Base-by-base conservation (phyloP, 2,113 vertebrate species). In the Rhinoptilus africanus region DNA sequence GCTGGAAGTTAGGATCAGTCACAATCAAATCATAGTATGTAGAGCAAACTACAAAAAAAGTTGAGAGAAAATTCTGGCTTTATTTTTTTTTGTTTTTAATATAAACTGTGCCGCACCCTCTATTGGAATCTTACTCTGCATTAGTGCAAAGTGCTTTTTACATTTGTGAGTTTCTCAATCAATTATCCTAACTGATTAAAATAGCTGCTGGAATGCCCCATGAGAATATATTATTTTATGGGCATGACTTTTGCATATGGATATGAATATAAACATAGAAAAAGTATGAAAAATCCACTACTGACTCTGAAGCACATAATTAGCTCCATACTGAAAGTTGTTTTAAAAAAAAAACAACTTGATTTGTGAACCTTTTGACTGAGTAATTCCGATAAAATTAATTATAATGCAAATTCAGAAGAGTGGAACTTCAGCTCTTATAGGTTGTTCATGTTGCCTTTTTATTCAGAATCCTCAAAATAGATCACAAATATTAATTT, bases 321-420 rank as follows among this genome's bases (percentile, higher is more conserved):
- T 91, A 94, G 9, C 6, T 35, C 60, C 47, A 56, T 92, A 71
- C 14, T 67, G 54, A 67, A 80, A 75, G 30, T 24, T 74, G 27
- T n/a, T 90, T 15, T n/a, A n/a, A 20, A 63, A 74, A 88, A 66
- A 57, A 6, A 7, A 2, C 14, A 82, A 19, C 56, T 71, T 90
- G 66, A 90, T 93, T 92, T 93, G 32, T 71, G 51, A 96, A 59
- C 32, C 20, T 88, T 95, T 93, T 77, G 43, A 68, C 47, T 80
- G 19, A 13, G 27, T 88, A 74, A 89, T 92, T 91, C 64, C 22
- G 16, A 68, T 63, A 74, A 89, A 96, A 92, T 83, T 63, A 73
- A 89, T 76, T 86, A 80, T 60, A 39, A n/a, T 53, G 30, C 12
- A 74, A 72, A 90, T 67, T 88, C 50, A 67, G 34, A 94, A 63